Evolutionary conservation across 2,888 invertebrate genomes (phyloP), one percentile per base, ranked within the genome.

Genomic region (Nephrotoma appendiculata): DNA sequence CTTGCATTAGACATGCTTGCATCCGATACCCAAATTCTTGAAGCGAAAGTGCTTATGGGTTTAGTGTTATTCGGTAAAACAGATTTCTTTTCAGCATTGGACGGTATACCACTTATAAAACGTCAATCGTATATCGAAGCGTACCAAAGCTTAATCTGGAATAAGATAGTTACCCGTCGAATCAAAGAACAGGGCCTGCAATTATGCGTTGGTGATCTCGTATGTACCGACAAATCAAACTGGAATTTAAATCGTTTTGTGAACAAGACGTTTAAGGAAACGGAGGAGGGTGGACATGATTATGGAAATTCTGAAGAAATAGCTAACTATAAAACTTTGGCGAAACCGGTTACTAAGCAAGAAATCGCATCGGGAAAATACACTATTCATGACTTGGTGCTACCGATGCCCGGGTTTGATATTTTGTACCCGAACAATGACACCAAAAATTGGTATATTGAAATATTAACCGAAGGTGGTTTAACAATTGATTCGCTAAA

Each of bases 121-220:
- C 93, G 97, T 0, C 92, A 97, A 86, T 93, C 99, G 90, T 99
- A 99, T 92, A 93, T 98, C 5, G 99, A 99, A 92, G 94, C 98
- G 11, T 99, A 98, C 92, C 99, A 99, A 93, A 98, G 98, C 90
- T 93, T 96, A 87, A 90, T 98, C 5, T 99, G 99, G 96, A 99
- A 99, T 92, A 93, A 93, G 88, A 93, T 96, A 87, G 96, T 95
- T 0, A 96, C 98, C 0, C 93, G 93, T 88, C 93, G 98, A 48
- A 92, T 98, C 41, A 92, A 93, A 86, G 93, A 95, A 88, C 94
- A 93, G 89, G 98, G 98, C 0, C 90, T 94, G 0, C 90, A 92
- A 86, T 94, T 96, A 0, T 93, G 95, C 0, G 93, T 92, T 0
- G 98, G 98, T 0, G 99, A 99, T 92, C 92, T 97, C 45, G 95